Evolutionary conservation across 2,113 vertebrate species (phyloP).

Genomic region (Tauraco erythrolophus): DNA sequence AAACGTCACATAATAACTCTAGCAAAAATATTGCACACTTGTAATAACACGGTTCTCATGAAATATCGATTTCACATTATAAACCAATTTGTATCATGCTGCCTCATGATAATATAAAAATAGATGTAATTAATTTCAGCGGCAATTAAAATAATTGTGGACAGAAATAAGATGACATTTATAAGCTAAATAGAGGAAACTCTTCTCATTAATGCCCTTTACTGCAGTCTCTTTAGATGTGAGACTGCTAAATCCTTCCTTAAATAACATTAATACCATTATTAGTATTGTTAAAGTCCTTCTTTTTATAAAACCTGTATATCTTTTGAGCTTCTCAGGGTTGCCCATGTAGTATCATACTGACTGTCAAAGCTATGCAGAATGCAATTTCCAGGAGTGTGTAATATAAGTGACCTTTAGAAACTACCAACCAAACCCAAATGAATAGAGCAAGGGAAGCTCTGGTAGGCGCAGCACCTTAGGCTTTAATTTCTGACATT

Average conservation of each 20-base stretch:
- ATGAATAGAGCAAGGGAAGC: neutral
- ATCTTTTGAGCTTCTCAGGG: neutral
- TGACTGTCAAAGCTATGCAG: neutral
- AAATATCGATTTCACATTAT: constrained; percentile 42
- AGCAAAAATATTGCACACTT: neutral
- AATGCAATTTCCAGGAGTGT: neutral
- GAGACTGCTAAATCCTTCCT: neutral
- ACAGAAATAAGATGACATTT: neutral
- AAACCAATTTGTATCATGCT: neutral
- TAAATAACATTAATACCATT: neutral
- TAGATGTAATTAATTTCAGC: constrained; percentile 10
- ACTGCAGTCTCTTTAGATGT: neutral
- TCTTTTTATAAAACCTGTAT: neutral
- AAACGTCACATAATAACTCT: neutral
- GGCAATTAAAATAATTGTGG: constrained; percentile 1
- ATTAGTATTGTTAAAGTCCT: neutral
- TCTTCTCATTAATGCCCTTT: neutral
- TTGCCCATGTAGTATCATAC: neutral
- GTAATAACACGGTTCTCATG: neutral
- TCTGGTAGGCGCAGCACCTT: neutral
- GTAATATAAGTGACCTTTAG: neutral
- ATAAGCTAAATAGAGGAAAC: neutral
- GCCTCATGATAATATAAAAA: neutral
- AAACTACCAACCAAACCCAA: neutral
- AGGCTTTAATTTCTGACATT: neutral